Evolutionary conservation across 2,113 vertebrate genomes (phyloP).

Genomic region (Isichthys henryi): DNA sequence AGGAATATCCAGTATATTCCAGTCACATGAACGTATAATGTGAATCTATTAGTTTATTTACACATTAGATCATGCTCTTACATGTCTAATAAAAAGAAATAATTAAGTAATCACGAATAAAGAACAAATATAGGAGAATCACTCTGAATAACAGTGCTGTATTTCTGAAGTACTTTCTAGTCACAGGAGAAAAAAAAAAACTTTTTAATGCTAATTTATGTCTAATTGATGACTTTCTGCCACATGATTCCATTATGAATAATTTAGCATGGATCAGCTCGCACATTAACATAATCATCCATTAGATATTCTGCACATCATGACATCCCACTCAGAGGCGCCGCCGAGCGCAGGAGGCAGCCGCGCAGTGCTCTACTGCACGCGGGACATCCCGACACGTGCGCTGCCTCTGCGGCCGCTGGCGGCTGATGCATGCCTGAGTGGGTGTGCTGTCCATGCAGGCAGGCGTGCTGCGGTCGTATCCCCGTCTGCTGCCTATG

Average conservation of each 20-base stretch:
- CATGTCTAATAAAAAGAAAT: background rate
- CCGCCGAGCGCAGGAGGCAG: background rate
- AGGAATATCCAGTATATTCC: background rate
- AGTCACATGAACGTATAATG: background rate
- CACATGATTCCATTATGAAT: conserved; percentile 74
- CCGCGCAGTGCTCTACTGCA: background rate
- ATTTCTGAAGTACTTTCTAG: background rate
- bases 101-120: background rate
- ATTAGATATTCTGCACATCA: conserved; percentile 62
- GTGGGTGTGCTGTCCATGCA: conserved; percentile 42
- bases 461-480: conserved; percentile 74
- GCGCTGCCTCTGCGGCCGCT: background rate
- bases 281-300: conserved; percentile 70
- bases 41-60: background rate
- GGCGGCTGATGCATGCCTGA: conserved; percentile 21
- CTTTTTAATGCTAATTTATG: conserved; percentile 61
- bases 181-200: background rate
- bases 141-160: background rate
- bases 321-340: conserved; percentile 44
- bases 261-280: conserved; percentile 73
- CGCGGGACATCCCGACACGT: background rate
- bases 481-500: conserved; percentile 84
- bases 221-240: conserved; percentile 75
- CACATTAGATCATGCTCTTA: background rate
- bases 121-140: background rate